Conservation (phyloP, 2,888 invertebrate species). For the Odiellus spinosus region DNA sequence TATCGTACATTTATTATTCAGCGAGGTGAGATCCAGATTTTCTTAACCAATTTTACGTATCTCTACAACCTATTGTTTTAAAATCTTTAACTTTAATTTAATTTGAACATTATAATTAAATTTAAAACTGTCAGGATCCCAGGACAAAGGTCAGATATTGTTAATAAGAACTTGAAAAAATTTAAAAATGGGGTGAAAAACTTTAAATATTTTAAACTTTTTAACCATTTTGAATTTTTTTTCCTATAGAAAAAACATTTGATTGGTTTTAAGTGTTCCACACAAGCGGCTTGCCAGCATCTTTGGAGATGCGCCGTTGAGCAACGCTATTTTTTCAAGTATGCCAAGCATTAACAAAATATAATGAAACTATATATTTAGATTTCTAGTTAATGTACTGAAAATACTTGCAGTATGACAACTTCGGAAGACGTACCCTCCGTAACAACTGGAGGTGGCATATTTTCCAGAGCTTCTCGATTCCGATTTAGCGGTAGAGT, state of each 20-base stretch:
- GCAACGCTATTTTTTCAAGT: conserved; percentile 97
- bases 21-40: conserved; percentile 50
- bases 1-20: conserved; percentile 79
- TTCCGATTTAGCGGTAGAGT: conserved; percentile 73
- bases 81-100: background rate
- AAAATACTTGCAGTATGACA: conserved; percentile 44
- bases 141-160: too few relatives aligned
- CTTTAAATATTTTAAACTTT: too few relatives aligned
- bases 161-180: too few relatives aligned
- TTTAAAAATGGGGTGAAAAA: too few relatives aligned
- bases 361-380: background rate
- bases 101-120: too few relatives aligned
- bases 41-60: conserved; percentile 3
- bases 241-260: conserved; percentile 34
- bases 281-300: conserved; percentile 78
- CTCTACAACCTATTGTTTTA: background rate
- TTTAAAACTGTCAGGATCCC: too few relatives aligned
- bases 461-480: conserved; percentile 87
- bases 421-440: conserved; percentile 75
- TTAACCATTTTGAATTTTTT: too few relatives aligned
- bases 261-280: conserved; percentile 88
- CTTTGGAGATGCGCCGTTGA: conserved; percentile 96
- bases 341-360: background rate
- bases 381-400: background rate
- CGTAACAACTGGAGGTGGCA: conserved; percentile 65